A percentile compares a stretch with the other conserved stretches of the same genome.
These are phyloP conservation scores for Charina bottae DNA, from an alignment of 2,113 vertebrate genomes.

Conservation along the genomic window DNA sequence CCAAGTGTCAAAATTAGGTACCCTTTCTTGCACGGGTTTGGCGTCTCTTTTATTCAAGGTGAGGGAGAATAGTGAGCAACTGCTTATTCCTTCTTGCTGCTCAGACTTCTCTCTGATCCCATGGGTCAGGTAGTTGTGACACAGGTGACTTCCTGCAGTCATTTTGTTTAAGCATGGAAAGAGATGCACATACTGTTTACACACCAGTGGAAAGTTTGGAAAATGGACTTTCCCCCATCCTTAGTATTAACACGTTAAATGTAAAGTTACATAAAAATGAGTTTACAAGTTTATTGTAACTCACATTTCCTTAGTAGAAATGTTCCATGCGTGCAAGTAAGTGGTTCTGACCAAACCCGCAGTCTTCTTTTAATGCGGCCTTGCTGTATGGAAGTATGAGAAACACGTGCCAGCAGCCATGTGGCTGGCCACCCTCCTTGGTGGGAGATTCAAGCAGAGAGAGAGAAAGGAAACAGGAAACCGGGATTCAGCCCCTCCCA, in stretches of 20 bases:
- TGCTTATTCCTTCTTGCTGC: neutral
- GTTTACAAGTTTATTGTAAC: too few species aligned
- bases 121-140: neutral
- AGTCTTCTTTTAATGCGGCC: too few species aligned
- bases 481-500: too few species aligned
- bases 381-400: too few species aligned
- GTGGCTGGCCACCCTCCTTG: too few species aligned
- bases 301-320: too few species aligned
- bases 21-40: neutral
- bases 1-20: neutral
- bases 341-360: too few species aligned
- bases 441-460: too few species aligned
- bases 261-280: too few species aligned
- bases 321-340: too few species aligned
- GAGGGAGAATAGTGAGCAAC: neutral
- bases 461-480: too few species aligned
- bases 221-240: neutral
- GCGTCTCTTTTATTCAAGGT: neutral
- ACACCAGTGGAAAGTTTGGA: neutral
- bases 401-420: too few species aligned
- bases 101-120: neutral
- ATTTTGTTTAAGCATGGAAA: neutral
- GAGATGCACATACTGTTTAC: neutral
- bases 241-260: neutral
- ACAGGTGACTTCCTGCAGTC: neutral